These are phyloP conservation scores for Hydrotaea cyrtoneurina DNA, from an alignment of 2,888 invertebrate species.

Conservation along the genomic window DNA sequence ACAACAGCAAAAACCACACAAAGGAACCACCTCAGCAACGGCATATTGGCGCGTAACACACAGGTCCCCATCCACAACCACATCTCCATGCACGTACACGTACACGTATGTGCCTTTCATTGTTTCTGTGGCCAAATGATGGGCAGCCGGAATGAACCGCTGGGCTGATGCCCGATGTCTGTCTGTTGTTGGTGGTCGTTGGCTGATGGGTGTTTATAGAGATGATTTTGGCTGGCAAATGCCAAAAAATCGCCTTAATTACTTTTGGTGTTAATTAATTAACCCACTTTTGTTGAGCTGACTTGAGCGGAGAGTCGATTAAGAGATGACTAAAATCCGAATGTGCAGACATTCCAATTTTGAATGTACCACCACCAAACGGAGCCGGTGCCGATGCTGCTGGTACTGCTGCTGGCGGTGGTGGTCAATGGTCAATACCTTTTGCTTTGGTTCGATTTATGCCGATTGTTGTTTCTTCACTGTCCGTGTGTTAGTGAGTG, in stretches of 20 bases:
- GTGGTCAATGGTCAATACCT: conserved; percentile 30
- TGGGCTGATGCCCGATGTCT: background rate
- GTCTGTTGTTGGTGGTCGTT: conserved; percentile 10
- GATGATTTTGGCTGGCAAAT: conserved; percentile 52
- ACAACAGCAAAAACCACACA: background rate
- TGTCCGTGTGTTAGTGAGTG: background rate
- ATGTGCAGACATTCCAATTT: conserved; percentile 30
- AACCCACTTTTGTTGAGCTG: conserved; percentile 54
- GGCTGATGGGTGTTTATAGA: conserved; percentile 52
- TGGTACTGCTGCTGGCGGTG: background rate
- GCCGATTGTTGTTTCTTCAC: background rate
- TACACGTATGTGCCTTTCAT: too few relatives aligned
- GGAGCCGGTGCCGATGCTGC: too few relatives aligned
- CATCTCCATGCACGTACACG: background rate
- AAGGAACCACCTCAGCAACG: conserved; percentile 5
- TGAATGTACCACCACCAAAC: background rate
- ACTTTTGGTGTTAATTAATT: conserved; percentile 59
- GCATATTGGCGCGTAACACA: conserved; percentile 4
- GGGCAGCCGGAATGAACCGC: conserved; percentile 3
- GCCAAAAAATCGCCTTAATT: conserved; percentile 61
- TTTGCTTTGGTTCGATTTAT: conserved; percentile 16
- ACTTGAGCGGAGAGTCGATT: conserved; percentile 20
- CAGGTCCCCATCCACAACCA: background rate
- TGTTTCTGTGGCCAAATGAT: conserved; percentile 12
- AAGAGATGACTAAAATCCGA: conserved; percentile 32